Conservation (phyloP, 1,140 invertebrate species). For the Papilio polyxenes region DNA sequence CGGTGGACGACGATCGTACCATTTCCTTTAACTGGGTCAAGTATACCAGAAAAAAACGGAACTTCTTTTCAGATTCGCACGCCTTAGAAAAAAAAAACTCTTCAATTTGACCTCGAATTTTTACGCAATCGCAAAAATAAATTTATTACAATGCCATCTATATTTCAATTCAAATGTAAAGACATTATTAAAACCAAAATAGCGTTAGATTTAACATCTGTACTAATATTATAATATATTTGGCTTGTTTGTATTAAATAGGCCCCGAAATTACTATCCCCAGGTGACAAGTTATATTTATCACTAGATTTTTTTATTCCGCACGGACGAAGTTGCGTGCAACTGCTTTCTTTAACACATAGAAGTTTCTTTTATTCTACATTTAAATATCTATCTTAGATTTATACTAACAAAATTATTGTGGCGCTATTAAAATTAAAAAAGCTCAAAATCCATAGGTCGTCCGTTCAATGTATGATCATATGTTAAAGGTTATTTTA, state of each 20-base stretch:
- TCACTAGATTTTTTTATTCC: too few species aligned
- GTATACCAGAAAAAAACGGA: slow-evolving; percentile 10
- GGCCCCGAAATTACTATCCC: too few species aligned
- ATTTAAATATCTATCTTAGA: background rate
- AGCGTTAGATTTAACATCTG: too few species aligned
- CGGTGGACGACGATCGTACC: background rate
- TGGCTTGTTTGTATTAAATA: too few species aligned
- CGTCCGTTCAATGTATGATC: background rate
- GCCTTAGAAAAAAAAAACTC: background rate
- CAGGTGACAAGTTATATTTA: too few species aligned
- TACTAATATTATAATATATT: too few species aligned
- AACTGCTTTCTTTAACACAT: too few species aligned
- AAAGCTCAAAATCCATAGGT: background rate
- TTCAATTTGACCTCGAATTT: background rate
- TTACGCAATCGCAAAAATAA: background rate
- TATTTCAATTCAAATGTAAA: background rate
- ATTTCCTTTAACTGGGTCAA: slow-evolving; percentile 34
- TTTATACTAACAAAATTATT: background rate
- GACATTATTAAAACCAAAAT: background rate
- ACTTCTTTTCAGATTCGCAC: background rate
- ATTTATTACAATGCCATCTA: background rate
- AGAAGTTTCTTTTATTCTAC: too few species aligned
- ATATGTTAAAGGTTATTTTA: background rate
- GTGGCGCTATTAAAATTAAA: background rate
- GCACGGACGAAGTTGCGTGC: too few species aligned